These are phyloP conservation scores for Papilio helenus DNA, from an alignment of 1,140 invertebrate species.

Conservation along the genomic window DNA sequence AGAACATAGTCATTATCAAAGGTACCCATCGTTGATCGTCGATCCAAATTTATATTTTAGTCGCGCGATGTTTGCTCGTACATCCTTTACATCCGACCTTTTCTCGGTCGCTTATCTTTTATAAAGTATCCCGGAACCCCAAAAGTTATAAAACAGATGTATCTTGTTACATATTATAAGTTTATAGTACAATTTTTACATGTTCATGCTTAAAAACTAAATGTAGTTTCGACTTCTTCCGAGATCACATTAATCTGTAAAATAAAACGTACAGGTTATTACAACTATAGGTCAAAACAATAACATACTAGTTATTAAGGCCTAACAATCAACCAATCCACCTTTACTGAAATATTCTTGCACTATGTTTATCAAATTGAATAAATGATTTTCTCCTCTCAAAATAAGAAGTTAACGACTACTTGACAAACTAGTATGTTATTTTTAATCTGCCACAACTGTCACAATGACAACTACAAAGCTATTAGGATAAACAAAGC, in stretches of 20 bases:
- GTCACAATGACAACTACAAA: neutral
- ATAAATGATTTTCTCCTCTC: neutral
- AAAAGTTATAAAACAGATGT: constrained; percentile 4
- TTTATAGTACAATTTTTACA: neutral
- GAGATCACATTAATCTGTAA: constrained; percentile 8
- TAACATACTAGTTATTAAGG: neutral
- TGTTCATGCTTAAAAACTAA: neutral
- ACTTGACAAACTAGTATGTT: neutral
- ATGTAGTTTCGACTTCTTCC: neutral
- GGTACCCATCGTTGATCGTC: neutral
- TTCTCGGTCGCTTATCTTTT: constrained; percentile 21
- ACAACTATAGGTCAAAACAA: neutral
- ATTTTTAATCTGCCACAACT: constrained; percentile 6
- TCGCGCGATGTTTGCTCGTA: neutral
- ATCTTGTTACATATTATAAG: neutral
- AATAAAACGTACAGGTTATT: neutral
- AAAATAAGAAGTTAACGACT: neutral
- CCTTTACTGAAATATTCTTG: neutral
- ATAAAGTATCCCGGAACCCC: neutral
- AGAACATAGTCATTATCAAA: neutral
- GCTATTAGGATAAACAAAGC: neutral
- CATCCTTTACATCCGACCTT: constrained; percentile 21
- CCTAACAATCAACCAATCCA: neutral
- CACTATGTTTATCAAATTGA: neutral
- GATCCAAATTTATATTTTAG: constrained; percentile 1